Conservation (phyloP, 1,140 invertebrate genomes). For the Drosophila pectinifera region DNA sequence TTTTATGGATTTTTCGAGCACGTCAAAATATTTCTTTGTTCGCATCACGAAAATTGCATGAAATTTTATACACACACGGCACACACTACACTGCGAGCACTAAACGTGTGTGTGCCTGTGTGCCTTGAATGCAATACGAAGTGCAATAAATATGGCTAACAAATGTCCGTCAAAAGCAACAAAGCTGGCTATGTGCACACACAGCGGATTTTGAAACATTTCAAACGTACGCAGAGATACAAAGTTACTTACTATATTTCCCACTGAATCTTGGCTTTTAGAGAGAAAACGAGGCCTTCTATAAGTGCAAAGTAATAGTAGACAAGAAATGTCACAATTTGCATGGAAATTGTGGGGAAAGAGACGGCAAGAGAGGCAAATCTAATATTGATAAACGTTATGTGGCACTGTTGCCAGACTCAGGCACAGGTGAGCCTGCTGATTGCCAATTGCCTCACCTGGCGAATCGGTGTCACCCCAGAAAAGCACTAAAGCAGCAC, state of each 20-base stretch:
- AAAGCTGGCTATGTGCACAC: conserved; percentile 2
- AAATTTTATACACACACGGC: conserved; percentile 47
- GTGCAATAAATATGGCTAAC: conserved; percentile 44
- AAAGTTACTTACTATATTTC: neutral
- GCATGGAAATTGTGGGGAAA: neutral
- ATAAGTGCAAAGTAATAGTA: no score
- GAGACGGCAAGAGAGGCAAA: conserved; percentile 5
- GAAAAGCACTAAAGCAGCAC: conserved; percentile 21
- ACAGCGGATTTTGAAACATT: conserved; percentile 4
- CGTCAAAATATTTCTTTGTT: conserved; percentile 77
- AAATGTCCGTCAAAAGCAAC: conserved; percentile 34
- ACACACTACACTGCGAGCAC: neutral
- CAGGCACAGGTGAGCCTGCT: conserved; percentile 13
- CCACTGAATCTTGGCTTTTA: no score
- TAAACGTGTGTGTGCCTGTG: conserved; percentile 11
- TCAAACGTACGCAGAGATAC: neutral
- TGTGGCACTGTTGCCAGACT: conserved; percentile 27
- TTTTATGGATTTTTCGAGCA: conserved; percentile 74
- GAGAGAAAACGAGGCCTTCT: no score
- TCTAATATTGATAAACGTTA: conserved; percentile 53
- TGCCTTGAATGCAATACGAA: conserved; percentile 53
- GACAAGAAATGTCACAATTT: neutral
- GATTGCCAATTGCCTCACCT: conserved; percentile 31
- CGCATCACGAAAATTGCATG: conserved; percentile 68
- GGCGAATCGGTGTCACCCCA: conserved; percentile 39